phyloP scores from a whole-genome alignment of 37 sponge, comb jelly and placozoan genomes.

The Chondrilla cf. caribensis region DNA sequence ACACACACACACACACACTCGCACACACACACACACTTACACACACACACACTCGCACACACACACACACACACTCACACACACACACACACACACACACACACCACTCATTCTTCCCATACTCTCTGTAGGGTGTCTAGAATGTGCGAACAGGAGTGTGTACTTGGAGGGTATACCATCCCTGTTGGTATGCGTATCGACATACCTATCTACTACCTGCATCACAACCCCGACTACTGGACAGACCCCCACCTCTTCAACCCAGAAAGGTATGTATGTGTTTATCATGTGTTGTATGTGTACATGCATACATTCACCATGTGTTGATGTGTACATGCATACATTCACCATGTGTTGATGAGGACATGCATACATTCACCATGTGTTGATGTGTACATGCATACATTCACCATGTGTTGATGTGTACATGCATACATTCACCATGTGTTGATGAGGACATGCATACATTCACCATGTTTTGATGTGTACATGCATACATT shows the following conservation, averaged over 20 bases:
- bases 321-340: no score
- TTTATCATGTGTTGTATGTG: no score
- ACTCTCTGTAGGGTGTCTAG: background rate
- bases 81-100: background rate
- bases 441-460: background rate
- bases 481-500: background rate
- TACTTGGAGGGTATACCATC: background rate
- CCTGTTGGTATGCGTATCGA: conserved; percentile 13
- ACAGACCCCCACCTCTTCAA: background rate
- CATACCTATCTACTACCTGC: conserved; percentile 19
- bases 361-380: no score
- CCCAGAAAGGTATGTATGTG: conserved; percentile 16
- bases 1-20: no score
- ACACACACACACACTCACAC: no score
- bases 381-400: no score
- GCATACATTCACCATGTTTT: background rate
- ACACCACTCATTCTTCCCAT: background rate
- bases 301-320: no score
- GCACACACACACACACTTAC: no score
- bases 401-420: no score
- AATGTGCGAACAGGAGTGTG: conserved; percentile 20
- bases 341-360: no score
- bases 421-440: background rate
- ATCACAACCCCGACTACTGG: conserved; percentile 16
- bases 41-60: no score